Conservation (phyloP, 2,797 vertebrate species). For the Silurus aristotelis region DNA sequence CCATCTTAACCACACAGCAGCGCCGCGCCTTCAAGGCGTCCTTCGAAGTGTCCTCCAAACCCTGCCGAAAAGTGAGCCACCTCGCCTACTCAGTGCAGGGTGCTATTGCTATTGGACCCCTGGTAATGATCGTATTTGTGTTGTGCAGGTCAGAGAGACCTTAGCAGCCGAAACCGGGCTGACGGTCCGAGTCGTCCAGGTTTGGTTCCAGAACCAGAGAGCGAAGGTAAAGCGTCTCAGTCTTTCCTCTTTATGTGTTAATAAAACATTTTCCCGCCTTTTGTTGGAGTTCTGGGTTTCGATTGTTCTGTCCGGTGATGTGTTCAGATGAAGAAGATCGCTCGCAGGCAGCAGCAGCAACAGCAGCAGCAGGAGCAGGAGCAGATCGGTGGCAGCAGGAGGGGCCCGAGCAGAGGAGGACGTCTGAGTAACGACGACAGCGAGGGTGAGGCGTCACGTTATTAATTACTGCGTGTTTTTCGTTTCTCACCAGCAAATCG, state of each 20-base stretch:
- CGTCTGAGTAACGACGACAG: conserved; percentile 87
- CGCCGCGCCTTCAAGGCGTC: conserved; percentile 89
- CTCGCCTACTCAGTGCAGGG: not conserved
- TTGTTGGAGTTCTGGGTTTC: not conserved
- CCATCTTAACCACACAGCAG: conserved; percentile 90
- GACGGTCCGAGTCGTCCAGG: conserved; percentile 88
- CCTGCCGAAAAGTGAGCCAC: conserved; percentile 84
- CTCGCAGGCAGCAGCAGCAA: conserved; percentile 85
- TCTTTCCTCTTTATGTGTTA: not conserved
- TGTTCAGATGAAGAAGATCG: conserved; percentile 89
- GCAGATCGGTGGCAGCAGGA: conserved; percentile 78
- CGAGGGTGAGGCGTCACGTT: conserved; percentile 73
- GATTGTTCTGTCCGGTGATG: conserved; percentile 34
- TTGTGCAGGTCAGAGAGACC: conserved; percentile 83
- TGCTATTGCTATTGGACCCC: not conserved
- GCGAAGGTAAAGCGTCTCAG: conserved; percentile 86
- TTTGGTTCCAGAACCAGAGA: conserved; percentile 93
- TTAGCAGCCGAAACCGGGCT: conserved; percentile 88
- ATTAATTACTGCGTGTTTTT: not conserved
- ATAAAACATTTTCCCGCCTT: not conserved
- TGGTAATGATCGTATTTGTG: not conserved
- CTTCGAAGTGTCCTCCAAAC: conserved; percentile 90
- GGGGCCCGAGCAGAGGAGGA: conserved; percentile 78
- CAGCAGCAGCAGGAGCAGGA: conserved; percentile 87
- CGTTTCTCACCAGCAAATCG: too few relatives aligned